phyloP scores from a whole-genome alignment of 2,888 invertebrate genomes.

The Amphipyra tragopoginis region DNA sequence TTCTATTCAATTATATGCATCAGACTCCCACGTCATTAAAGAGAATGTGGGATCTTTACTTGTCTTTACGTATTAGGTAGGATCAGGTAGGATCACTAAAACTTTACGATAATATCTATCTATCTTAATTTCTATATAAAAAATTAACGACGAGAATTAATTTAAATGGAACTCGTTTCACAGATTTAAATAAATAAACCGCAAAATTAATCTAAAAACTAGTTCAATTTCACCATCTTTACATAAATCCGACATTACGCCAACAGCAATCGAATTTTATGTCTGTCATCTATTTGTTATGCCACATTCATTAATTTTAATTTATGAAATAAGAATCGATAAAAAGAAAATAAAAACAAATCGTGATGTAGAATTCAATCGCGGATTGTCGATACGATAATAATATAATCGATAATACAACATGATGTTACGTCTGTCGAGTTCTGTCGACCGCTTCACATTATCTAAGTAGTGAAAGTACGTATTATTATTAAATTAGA shows the following conservation, averaged over 20 bases:
- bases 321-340: constrained; percentile 14
- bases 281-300: neutral
- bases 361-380: constrained; percentile 21
- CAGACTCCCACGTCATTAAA: no score
- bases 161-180: constrained; percentile 3
- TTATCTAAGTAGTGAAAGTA: constrained; percentile 55
- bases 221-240: constrained; percentile 26
- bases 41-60: neutral
- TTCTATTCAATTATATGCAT: no score
- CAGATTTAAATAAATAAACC: constrained; percentile 8
- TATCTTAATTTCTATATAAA: no score
- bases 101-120: no score
- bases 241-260: constrained; percentile 34
- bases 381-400: constrained; percentile 18
- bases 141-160: constrained; percentile 1
- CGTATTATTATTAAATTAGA: constrained; percentile 44
- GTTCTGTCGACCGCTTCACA: constrained; percentile 6
- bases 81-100: no score
- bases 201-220: constrained; percentile 6
- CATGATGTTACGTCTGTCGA: constrained; percentile 17
- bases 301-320: constrained; percentile 18
- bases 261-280: constrained; percentile 24
- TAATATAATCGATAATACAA: constrained; percentile 21
- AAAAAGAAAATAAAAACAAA: constrained; percentile 15
- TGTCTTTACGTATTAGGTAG: no score